These are phyloP conservation scores for Lithophane socia DNA, from an alignment of 2,888 invertebrate genomes.

Conservation along the genomic window DNA sequence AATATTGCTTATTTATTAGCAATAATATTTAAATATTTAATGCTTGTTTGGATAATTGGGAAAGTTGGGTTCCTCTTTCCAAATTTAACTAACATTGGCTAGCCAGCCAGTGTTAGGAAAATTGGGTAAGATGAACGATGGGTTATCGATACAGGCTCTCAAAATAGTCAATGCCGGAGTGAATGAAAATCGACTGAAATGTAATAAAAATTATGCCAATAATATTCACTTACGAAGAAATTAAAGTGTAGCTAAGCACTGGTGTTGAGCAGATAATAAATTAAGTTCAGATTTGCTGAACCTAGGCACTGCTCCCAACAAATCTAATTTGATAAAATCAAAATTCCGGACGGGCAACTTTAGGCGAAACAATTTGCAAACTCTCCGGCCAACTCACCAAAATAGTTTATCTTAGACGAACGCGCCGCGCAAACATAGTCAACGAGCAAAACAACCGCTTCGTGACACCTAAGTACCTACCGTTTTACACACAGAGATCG, in stretches of 20 bases:
- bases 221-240: neutral
- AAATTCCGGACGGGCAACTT: slow-evolving; percentile 78
- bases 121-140: neutral
- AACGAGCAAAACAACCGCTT: slow-evolving; percentile 82
- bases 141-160: neutral
- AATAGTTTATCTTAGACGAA: slow-evolving; percentile 87
- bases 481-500: slow-evolving; percentile 85
- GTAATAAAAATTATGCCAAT: neutral
- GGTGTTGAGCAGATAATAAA: slow-evolving; percentile 1
- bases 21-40: neutral
- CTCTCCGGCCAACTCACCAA: slow-evolving; percentile 78
- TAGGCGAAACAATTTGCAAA: slow-evolving; percentile 83
- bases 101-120: neutral
- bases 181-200: neutral
- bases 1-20: neutral
- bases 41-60: no score
- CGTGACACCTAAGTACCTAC: slow-evolving; percentile 83
- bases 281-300: slow-evolving; percentile 33
- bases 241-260: neutral
- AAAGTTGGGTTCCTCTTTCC: neutral
- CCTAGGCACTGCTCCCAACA: slow-evolving; percentile 58
- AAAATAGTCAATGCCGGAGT: neutral
- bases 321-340: slow-evolving; percentile 80
- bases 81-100: neutral
- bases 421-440: slow-evolving; percentile 80